Evolutionary conservation across 2,113 vertebrate genomes (phyloP).

Genomic region (Neoarius graeffei): DNA sequence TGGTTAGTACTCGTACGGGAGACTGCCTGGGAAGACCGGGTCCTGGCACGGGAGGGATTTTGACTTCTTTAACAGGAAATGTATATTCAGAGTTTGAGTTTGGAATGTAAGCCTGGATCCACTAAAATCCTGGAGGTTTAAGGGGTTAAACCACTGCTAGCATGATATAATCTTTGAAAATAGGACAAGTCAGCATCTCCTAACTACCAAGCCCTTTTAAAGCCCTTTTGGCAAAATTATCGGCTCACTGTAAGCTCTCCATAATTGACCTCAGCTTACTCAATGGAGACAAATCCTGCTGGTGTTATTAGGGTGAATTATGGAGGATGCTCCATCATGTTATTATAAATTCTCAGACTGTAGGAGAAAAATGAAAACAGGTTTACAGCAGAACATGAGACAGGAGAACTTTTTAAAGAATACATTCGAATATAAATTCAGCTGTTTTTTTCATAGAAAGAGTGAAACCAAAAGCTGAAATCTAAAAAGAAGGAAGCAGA

Average conservation of each 20-base stretch:
- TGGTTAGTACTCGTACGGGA: too few relatives aligned
- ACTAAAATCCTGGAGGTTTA: neutral
- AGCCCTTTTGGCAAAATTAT: constrained; percentile 16
- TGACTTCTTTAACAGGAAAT: neutral
- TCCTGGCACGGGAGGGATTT: too few relatives aligned
- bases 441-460: neutral
- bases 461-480: neutral
- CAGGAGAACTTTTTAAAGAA: neutral
- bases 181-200: neutral
- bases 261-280: constrained; percentile 16
- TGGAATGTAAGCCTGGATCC: neutral
- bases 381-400: neutral
- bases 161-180: constrained; percentile 13
- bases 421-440: neutral
- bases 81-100: neutral
- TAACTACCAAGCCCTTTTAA: neutral
- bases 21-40: too few relatives aligned
- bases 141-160: neutral
- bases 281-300: neutral
- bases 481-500: neutral
- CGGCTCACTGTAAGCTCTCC: neutral
- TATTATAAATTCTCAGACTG: constrained; percentile 10
- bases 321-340: neutral
- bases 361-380: neutral
- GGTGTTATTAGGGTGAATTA: constrained; percentile 2